These are phyloP conservation scores for Heterodera schachtii DNA, from an alignment of 1,140 invertebrate species.

Conservation along the genomic window DNA sequence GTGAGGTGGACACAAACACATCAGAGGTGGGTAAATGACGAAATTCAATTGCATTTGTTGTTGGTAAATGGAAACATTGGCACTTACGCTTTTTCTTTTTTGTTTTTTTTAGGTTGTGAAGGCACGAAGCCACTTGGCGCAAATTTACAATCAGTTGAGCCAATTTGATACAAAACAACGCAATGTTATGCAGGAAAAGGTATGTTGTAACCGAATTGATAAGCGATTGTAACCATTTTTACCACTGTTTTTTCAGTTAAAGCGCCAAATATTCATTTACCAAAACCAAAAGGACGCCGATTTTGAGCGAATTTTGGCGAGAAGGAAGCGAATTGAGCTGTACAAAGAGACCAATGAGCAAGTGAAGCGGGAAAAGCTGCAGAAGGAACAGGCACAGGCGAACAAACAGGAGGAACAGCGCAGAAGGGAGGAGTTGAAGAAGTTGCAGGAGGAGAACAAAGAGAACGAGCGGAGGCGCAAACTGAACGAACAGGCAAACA, in stretches of 20 bases:
- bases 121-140: constrained; percentile 53
- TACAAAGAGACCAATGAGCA: constrained; percentile 61
- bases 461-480: constrained; percentile 55
- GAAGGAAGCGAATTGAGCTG: constrained; percentile 58
- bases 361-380: constrained; percentile 52
- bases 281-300: constrained; percentile 49
- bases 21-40: constrained; percentile 40
- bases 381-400: constrained; percentile 47
- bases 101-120: constrained; percentile 41
- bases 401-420: constrained; percentile 57
- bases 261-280: constrained; percentile 51
- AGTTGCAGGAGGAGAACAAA: constrained; percentile 59
- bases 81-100: no score
- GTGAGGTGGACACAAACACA: constrained; percentile 42
- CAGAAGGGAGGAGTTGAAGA: constrained; percentile 58
- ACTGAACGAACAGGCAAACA: constrained; percentile 53
- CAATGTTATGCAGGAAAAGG: constrained; percentile 39
- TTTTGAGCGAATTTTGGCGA: constrained; percentile 58
- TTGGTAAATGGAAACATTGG: no score
- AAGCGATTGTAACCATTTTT: no score
- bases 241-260: constrained; percentile 45
- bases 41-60: no score
- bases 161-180: constrained; percentile 40
- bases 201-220: neutral
- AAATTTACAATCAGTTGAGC: constrained; percentile 51